Conservation (phyloP, 2,113 vertebrate species). For the Sorex araneus region DNA sequence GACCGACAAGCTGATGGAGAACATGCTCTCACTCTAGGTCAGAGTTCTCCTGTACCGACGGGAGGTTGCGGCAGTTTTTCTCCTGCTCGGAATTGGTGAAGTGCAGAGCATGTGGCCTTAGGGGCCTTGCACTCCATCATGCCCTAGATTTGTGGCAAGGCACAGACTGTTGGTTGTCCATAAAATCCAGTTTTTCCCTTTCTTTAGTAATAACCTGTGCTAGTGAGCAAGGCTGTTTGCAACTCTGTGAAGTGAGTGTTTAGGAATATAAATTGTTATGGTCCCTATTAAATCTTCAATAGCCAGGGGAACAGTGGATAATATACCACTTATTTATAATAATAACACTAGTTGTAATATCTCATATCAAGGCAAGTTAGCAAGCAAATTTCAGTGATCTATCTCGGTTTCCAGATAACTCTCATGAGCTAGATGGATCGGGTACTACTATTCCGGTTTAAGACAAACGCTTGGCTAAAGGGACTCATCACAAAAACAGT, state of each 20-base stretch:
- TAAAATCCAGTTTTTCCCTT: not conserved
- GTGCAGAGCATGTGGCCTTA: no score
- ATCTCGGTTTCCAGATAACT: not conserved
- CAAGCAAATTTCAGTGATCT: not conserved
- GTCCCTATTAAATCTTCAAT: not conserved
- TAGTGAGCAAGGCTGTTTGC: not conserved
- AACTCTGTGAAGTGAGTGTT: not conserved
- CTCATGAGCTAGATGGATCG: not conserved
- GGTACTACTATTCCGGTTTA: not conserved
- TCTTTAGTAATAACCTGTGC: fast-evolving
- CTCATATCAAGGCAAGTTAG: not conserved
- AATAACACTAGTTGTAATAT: not conserved
- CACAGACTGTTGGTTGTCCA: not conserved
- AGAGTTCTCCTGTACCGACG: fast-evolving
- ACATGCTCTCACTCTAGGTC: fast-evolving
- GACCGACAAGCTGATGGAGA: not conserved
- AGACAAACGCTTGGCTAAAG: not conserved
- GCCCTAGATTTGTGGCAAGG: not conserved
- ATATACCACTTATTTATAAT: not conserved
- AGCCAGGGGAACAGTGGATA: not conserved
- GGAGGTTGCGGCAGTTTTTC: not conserved
- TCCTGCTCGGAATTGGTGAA: no score
- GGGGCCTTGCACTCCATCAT: no score
- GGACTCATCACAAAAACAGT: not conserved
- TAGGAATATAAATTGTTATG: not conserved